Evolutionary conservation across 2,797 vertebrate species (phyloP).

Genomic region (Brachymystax lenok): DNA sequence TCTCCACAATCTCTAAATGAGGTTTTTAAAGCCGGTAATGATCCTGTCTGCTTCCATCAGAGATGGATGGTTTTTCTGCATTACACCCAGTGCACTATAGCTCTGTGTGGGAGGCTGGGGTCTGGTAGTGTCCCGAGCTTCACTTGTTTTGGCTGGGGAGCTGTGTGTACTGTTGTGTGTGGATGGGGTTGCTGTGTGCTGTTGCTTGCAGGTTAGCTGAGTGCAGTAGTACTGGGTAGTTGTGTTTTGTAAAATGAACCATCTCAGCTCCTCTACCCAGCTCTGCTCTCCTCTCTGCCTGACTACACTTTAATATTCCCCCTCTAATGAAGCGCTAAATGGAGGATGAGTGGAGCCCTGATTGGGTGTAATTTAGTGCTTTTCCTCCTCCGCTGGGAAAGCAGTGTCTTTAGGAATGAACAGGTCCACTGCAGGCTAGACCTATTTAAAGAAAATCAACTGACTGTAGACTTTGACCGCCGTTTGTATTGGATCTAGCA

Average conservation of each 20-base stretch:
- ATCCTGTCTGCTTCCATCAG: background rate
- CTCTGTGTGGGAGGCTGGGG: constrained; percentile 49
- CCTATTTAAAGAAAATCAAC: background rate
- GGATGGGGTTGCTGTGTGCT: constrained; percentile 42
- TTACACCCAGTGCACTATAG: background rate
- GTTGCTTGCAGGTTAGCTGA: constrained; percentile 48
- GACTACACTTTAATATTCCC: constrained; percentile 57
- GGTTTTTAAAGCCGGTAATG: background rate
- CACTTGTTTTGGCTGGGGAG: constrained; percentile 45
- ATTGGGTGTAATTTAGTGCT: constrained; percentile 59
- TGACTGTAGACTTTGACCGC: background rate
- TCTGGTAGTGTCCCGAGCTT: constrained; percentile 39
- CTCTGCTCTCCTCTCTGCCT: constrained; percentile 44
- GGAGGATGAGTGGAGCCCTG: constrained; percentile 53
- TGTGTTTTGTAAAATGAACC: constrained; percentile 26
- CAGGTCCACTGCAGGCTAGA: background rate
- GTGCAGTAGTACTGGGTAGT: constrained; percentile 15
- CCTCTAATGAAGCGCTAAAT: constrained; percentile 62
- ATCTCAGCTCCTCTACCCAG: background rate
- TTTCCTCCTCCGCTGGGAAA: background rate
- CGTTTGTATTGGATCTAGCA: background rate
- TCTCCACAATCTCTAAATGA: background rate
- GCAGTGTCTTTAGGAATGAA: constrained; percentile 25
- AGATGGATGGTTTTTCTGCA: background rate
- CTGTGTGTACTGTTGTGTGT: constrained; percentile 1